These are phyloP conservation scores for Caloenas nicobarica DNA, from an alignment of 2,113 vertebrate genomes.

Conservation along the genomic window DNA sequence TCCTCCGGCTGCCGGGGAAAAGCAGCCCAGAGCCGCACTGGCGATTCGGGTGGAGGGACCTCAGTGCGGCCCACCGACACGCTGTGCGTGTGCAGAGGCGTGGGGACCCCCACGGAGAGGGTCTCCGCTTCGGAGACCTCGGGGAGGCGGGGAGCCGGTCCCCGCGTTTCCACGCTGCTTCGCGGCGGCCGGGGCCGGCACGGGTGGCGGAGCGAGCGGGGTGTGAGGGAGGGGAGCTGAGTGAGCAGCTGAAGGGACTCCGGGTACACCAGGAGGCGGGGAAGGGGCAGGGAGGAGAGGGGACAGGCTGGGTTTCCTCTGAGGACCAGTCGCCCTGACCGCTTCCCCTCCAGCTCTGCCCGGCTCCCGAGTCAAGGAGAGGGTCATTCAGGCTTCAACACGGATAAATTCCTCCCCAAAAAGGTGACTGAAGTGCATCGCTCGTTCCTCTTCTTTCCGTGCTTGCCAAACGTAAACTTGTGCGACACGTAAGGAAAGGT, in stretches of 20 bases:
- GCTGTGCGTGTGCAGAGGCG: too few relatives aligned
- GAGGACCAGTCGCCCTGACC: neutral
- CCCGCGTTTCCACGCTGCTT: neutral
- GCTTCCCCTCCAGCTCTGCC: neutral
- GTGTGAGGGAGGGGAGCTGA: neutral
- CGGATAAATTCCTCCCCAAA: neutral
- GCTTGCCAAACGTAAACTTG: neutral
- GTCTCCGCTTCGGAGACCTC: neutral
- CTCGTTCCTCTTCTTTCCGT: neutral
- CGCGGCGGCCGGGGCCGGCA: neutral
- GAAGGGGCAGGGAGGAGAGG: neutral
- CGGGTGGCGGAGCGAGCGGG: too few relatives aligned
- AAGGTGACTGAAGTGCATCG: too few relatives aligned
- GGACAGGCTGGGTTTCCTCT: neutral
- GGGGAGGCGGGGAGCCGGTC: neutral
- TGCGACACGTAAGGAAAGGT: neutral
- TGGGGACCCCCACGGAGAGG: accelerated
- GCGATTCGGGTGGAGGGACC: neutral
- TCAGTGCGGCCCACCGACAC: neutral
- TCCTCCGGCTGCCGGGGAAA: too few relatives aligned
- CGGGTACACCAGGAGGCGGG: neutral
- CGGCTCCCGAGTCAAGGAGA: neutral
- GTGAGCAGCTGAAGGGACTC: neutral
- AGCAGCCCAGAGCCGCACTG: too few relatives aligned
- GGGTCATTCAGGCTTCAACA: neutral